These are phyloP conservation scores for Battus philenor DNA, from an alignment of 1,140 invertebrate species.

Conservation along the genomic window DNA sequence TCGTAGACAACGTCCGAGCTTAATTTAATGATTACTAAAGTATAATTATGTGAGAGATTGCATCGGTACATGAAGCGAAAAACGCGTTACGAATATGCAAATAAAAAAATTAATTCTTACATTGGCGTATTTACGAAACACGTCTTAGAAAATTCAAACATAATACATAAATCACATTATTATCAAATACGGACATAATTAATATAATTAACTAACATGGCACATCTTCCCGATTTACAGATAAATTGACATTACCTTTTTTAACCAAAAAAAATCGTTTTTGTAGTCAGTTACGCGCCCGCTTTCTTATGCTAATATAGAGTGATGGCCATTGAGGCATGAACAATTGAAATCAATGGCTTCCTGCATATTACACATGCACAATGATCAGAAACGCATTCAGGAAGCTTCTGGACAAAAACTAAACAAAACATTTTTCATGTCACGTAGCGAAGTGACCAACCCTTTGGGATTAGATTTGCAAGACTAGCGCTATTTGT, in stretches of 20 bases:
- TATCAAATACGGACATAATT: too few species aligned
- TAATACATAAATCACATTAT: too few species aligned
- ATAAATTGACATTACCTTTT: not conserved
- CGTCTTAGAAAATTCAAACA: too few species aligned
- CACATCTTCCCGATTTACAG: not conserved
- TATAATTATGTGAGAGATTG: too few species aligned
- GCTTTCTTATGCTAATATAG: constrained; percentile 58
- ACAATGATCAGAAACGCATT: constrained; percentile 49
- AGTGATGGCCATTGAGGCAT: constrained; percentile 40
- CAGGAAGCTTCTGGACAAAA: constrained; percentile 41
- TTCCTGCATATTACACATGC: constrained; percentile 53
- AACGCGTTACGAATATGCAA: too few species aligned
- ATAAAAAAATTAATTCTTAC: too few species aligned
- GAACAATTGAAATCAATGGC: constrained; percentile 57
- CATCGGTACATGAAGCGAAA: too few species aligned
- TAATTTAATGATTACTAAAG: too few species aligned
- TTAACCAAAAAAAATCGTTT: not conserved
- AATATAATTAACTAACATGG: too few species aligned
- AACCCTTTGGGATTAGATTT: constrained; percentile 2
- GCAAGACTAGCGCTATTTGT: constrained; percentile 9
- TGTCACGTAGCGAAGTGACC: not conserved
- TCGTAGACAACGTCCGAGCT: too few species aligned
- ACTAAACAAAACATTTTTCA: constrained; percentile 26
- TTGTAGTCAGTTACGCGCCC: constrained; percentile 14
- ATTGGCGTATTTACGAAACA: too few species aligned